Base-by-base conservation (phyloP, 2,113 vertebrate genomes). In the Hirundichthys speculiger region DNA sequence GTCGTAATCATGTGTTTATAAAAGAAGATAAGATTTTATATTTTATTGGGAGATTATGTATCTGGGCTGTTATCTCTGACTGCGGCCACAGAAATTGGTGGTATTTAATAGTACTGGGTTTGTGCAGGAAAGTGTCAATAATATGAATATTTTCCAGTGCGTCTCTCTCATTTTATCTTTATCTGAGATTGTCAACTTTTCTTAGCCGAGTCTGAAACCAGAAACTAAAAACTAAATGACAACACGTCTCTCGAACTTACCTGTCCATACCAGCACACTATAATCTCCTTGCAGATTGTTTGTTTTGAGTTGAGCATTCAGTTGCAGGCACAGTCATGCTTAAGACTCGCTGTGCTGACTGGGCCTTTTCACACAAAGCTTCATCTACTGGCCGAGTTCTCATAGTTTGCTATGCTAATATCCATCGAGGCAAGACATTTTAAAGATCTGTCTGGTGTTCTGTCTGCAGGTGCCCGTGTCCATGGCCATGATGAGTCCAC, bases 401-500 rank as follows among this genome's bases (percentile, higher is more conserved):
- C 51, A 45, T 64, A 19, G 49, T 56, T 80, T 73, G 68, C 9
- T 38, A 53, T 58, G 48, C 18, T 14, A 13, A 63, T 39, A 19
- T 73, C 5, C 3, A 45, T 46, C n/a, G 51, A 50, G 41, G 21
- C 55, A 15, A 20, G 13, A 45, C 16, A 30, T 38, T 53, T 77
- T 34, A 54, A 52, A 42, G n/a, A 12, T 64, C 21, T 72, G 47
- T 55, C 18, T 39, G 22, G 20, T 69, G 53, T 74, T 40, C 15
- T 73, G 25, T 20, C 21, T 69, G n/a, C 81, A 99, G 98, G 96
- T 99, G 18, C 98, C 98, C 0, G 96, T 99, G 79, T 99, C 98
- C 0, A 96, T 99, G 93, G 96, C 98, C 24, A 99, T 99, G 98
- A 98, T 99, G 98, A 98, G 96, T 42, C 96, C 97, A 0, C 97